A percentile compares a stretch with the other conserved stretches of the same genome.
Evolutionary conservation across 2,113 vertebrate species (phyloP).

Genomic region (Poeciliopsis turrubarensis): DNA sequence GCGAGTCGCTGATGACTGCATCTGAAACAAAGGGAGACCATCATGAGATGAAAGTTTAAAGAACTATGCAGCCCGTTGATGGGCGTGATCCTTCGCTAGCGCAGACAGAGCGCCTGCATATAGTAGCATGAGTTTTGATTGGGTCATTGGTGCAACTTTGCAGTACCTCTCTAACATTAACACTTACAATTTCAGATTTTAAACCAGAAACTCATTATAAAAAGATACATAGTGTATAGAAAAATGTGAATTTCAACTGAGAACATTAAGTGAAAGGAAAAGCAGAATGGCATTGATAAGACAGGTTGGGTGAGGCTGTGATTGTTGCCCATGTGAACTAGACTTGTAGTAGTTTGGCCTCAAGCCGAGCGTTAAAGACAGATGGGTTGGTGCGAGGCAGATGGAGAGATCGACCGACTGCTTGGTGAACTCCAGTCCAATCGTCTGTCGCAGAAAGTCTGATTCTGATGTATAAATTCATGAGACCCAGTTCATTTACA

Average conservation of each 20-base stretch:
- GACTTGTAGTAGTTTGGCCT: not conserved
- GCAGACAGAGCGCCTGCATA: not conserved
- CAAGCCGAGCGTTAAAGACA: not conserved
- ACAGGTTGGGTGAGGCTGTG: not conserved
- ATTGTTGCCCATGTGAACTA: not conserved
- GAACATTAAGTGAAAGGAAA: not conserved
- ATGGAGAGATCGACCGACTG: conserved; percentile 7
- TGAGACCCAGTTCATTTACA: not conserved
- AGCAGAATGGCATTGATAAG: too few species aligned
- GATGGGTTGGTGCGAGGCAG: conserved; percentile 16
- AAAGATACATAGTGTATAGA: not conserved
- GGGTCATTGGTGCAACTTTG: not conserved
- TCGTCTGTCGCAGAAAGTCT: not conserved
- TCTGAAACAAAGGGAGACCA: not conserved
- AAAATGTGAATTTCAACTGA: not conserved
- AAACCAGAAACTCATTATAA: not conserved
- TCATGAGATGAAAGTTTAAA: not conserved
- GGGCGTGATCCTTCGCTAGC: not conserved
- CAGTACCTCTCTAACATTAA: not conserved
- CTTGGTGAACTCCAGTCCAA: not conserved
- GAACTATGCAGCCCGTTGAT: not conserved
- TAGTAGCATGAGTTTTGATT: not conserved
- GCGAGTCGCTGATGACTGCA: not conserved
- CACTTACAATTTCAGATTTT: too few species aligned
- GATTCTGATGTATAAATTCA: not conserved